Conservation (phyloP, 1,140 invertebrate species). For the Magallana ariakensis region DNA sequence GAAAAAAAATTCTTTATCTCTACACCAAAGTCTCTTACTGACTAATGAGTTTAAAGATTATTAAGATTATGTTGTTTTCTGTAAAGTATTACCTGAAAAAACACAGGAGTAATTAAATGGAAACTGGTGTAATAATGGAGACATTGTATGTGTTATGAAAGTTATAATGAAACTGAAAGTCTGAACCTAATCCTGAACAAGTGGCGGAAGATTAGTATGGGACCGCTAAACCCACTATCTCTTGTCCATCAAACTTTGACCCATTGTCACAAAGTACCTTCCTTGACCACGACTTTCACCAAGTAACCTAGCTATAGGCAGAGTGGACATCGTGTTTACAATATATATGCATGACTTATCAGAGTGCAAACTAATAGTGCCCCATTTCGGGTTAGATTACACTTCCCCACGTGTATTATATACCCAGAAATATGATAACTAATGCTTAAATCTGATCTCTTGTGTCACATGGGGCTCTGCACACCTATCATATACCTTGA, state of each 20-base stretch:
- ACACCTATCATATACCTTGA: neutral
- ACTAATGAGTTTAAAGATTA: constrained; percentile 27
- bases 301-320: too few relatives aligned
- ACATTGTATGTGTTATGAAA: too few relatives aligned
- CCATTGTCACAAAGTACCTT: too few relatives aligned
- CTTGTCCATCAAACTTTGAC: too few relatives aligned
- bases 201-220: too few relatives aligned
- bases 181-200: too few relatives aligned
- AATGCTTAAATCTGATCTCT: neutral
- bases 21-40: neutral
- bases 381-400: neutral
- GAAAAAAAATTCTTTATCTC: neutral
- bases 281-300: too few relatives aligned
- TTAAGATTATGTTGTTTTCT: neutral
- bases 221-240: too few relatives aligned
- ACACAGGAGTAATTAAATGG: neutral
- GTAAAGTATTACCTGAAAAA: neutral
- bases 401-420: constrained; percentile 17
- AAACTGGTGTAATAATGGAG: too few relatives aligned
- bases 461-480: constrained; percentile 18
- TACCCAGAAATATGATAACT: constrained; percentile 15
- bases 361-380: neutral
- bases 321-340: too few relatives aligned
- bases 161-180: too few relatives aligned
- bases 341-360: neutral